These are phyloP conservation scores for Vireo altiloquus DNA, from an alignment of 2,113 vertebrate genomes.

Conservation along the genomic window DNA sequence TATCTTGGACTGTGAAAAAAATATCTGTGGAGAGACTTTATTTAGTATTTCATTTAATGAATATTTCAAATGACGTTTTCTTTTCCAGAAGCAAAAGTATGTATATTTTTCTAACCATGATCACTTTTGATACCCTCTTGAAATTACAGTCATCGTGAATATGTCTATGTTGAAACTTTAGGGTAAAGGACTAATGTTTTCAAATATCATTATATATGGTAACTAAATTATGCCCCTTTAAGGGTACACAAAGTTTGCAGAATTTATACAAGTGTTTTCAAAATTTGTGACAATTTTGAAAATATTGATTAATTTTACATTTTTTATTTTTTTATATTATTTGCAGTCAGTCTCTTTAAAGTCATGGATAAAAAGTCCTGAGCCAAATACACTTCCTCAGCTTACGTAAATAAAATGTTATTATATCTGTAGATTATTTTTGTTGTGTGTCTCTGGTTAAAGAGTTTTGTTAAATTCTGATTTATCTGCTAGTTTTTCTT, in stretches of 20 bases:
- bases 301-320: background rate
- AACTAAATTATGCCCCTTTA: background rate
- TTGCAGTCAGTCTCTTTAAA: slow-evolving; percentile 31
- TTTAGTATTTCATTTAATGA: background rate
- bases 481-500: background rate
- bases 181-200: background rate
- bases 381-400: slow-evolving; percentile 2
- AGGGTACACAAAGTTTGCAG: background rate
- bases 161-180: background rate
- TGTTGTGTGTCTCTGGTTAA: background rate
- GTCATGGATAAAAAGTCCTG: background rate
- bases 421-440: background rate
- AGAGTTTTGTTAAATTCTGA: background rate
- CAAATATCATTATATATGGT: background rate
- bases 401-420: slow-evolving; percentile 41
- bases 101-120: slow-evolving; percentile 52
- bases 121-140: slow-evolving; percentile 37
- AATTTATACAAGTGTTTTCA: slow-evolving; percentile 20
- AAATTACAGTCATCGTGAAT: background rate
- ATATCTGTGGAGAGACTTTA: background rate
- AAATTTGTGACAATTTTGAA: background rate
- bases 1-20: background rate
- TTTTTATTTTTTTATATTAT: slow-evolving; percentile 31
- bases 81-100: slow-evolving; percentile 24
- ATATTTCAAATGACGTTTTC: background rate